Evolutionary conservation across 2,797 vertebrate genomes (phyloP).

Genomic region (Typhlichthys eigenmanni): DNA sequence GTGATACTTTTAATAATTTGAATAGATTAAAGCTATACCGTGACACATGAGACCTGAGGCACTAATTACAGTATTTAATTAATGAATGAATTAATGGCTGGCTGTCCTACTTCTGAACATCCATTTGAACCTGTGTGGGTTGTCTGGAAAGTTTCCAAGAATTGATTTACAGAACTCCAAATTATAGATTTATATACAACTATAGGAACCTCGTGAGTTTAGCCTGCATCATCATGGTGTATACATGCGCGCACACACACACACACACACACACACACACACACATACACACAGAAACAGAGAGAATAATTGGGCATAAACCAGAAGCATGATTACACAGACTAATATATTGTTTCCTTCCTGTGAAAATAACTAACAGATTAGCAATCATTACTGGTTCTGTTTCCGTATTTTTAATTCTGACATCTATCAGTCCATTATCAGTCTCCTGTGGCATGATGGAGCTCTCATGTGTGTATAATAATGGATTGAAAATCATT

Average conservation of each 20-base stretch:
- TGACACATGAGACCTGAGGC: too few species aligned
- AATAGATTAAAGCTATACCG: too few species aligned
- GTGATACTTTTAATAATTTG: neutral
- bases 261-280: too few species aligned
- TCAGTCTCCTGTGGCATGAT: neutral
- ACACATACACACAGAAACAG: too few species aligned
- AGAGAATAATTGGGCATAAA: neutral
- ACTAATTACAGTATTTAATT: too few species aligned
- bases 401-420: neutral
- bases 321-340: constrained; percentile 26
- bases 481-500: neutral
- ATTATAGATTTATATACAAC: too few species aligned
- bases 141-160: too few species aligned
- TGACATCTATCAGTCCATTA: neutral
- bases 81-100: too few species aligned
- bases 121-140: too few species aligned
- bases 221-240: neutral
- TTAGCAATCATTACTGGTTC: neutral
- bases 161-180: too few species aligned
- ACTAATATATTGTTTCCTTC: constrained; percentile 5
- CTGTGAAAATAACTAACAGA: neutral
- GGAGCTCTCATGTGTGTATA: neutral
- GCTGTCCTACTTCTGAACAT: too few species aligned
- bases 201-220: neutral
- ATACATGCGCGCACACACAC: too few species aligned